Evolutionary conservation across 2,113 vertebrate genomes (phyloP), one percentile per base, ranked within the genome.

Genomic region (Bos javanicus): DNA sequence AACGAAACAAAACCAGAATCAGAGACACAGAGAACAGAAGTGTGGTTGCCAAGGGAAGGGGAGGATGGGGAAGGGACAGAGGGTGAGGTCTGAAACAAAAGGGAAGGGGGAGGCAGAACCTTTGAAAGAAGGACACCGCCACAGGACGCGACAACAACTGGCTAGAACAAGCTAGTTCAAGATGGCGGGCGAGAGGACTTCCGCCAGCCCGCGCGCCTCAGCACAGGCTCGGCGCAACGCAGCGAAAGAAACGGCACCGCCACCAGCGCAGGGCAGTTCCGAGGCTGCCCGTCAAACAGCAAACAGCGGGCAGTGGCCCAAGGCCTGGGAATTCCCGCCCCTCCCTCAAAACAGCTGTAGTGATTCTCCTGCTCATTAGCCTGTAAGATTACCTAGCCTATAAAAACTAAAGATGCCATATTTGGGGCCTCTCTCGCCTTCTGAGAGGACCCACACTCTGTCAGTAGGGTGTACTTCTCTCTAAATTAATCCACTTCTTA

Each of bases 111-210:
- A 25, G 71, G 71, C 14, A 43, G 36, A 25, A 25, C 23, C 11
- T 74, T 14, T 25, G 14, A 14, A 25, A 5, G 36, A 43, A 25
- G 3, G 36, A 26, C 13, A 14, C 36, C 14, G 71, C 36, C 71
- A 74, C 21, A 74, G 36, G 36, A 43, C 5, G 14, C 13, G 11
- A 14, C 71, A 39, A 0, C 36, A 39, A 0, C 36, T 2, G 21
- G 21, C 1, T 23, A 26, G 71, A 43, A 13, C 36, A 39, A 71
- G 21, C 36, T 14, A 14, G 71, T 43, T 74, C 71, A 43, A 2
- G 21, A 13, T 0, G 21, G 11, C 1, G 0, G 36, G 28, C 12
- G 12, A 74, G 23, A 1, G 0, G 21, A 39, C n/a, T 25, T 43
- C 19, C 1, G 2, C 71, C n/a, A 74, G 71, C 13, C 21, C 71